Conservation (phyloP, 2,888 invertebrate genomes). For the Polymixis flavicincta region DNA sequence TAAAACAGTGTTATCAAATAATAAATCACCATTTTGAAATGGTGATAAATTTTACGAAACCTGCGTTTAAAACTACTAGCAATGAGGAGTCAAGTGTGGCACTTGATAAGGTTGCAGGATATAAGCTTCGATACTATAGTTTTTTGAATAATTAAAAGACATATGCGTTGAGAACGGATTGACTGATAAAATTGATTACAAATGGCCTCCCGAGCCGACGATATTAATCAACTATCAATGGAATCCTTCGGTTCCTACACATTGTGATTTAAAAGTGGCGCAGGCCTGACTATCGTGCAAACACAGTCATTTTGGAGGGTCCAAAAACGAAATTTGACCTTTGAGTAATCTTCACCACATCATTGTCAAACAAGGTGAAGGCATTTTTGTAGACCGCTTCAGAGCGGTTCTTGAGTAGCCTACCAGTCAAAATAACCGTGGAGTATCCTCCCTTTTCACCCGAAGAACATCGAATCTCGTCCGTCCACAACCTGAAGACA, state of each 20-base stretch:
- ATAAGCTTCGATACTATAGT: slow-evolving; percentile 16
- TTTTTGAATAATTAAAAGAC: slow-evolving; percentile 7
- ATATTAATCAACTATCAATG: not conserved
- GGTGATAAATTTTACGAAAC: slow-evolving; percentile 17
- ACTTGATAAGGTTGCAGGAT: slow-evolving; percentile 30
- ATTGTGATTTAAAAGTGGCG: not conserved
- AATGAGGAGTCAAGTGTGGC: slow-evolving; percentile 21
- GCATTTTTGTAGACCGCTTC: not conserved
- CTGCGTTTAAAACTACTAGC: slow-evolving; percentile 32
- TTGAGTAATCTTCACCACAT: not conserved
- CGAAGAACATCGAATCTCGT: not conserved
- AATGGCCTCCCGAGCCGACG: not conserved
- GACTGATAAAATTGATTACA: not conserved
- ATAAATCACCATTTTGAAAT: slow-evolving; percentile 19
- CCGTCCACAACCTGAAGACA: not conserved
- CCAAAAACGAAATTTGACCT: not conserved
- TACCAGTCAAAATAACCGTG: not conserved
- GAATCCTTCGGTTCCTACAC: not conserved
- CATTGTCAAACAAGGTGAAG: not conserved
- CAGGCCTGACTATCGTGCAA: not conserved
- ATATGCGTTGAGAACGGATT: not conserved
- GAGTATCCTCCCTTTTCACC: not conserved
- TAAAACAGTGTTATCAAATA: not conserved
- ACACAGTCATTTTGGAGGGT: not conserved
- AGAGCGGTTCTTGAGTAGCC: not conserved